phyloP scores from a whole-genome alignment of 2,888 invertebrate species.

The Argynnis bischoffii region DNA sequence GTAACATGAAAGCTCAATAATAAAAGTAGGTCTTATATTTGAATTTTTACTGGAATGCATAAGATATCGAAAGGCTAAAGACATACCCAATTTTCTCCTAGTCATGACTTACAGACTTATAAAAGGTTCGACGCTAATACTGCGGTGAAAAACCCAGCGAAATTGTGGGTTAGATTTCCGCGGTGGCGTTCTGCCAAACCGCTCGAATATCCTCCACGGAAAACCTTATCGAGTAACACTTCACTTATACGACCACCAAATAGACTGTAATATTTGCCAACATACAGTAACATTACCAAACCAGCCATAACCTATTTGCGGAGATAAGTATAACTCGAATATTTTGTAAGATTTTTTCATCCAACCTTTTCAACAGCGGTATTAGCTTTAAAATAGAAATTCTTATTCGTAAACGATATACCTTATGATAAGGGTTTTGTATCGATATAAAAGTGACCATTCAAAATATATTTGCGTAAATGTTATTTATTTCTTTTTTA shows the following conservation, averaged over 20 bases:
- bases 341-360: constrained; percentile 16
- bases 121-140: constrained; percentile 22
- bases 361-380: too few species aligned
- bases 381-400: neutral
- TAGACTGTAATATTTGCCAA: constrained; percentile 41
- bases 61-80: neutral
- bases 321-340: constrained; percentile 27
- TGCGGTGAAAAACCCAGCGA: constrained; percentile 29
- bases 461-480: too few species aligned
- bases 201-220: constrained; percentile 40
- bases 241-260: constrained; percentile 37
- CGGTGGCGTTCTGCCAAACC: constrained; percentile 44
- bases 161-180: constrained; percentile 37
- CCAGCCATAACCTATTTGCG: constrained; percentile 28
- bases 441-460: too few species aligned
- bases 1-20: neutral
- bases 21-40: neutral
- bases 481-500: too few species aligned
- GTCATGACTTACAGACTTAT: constrained; percentile 27
- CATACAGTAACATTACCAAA: constrained; percentile 31
- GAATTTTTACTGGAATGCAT: neutral
- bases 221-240: constrained; percentile 42
- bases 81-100: constrained; percentile 9
- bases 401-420: neutral
- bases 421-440: too few species aligned